A percentile compares a stretch with the other conserved stretches of the same genome.
Evolutionary conservation across 1,140 invertebrate genomes (phyloP).

Genomic region (Reticulitermes speratus): DNA sequence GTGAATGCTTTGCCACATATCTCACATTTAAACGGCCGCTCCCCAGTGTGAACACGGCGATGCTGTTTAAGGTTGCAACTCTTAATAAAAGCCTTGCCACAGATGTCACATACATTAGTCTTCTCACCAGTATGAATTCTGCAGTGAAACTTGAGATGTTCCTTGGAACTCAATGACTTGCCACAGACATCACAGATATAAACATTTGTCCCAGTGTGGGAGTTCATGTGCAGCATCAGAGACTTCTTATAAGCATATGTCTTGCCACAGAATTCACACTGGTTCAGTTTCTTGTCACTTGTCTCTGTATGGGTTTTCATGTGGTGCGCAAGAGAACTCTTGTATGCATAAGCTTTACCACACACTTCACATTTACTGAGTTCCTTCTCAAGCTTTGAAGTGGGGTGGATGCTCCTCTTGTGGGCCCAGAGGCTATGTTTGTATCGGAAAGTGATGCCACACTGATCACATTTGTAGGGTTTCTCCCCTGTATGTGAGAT

Average conservation of each 20-base stretch:
- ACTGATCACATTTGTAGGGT: constrained; percentile 54
- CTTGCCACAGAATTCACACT: constrained; percentile 27
- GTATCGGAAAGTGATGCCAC: constrained; percentile 54
- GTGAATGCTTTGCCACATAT: constrained; percentile 39
- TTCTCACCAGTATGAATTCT: constrained; percentile 60
- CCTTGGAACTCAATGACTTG: constrained; percentile 48
- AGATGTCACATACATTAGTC: constrained; percentile 49
- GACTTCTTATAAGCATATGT: constrained; percentile 26
- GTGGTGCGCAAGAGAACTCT: constrained; percentile 10
- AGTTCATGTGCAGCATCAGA: constrained; percentile 19
- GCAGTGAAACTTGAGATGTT: constrained; percentile 55
- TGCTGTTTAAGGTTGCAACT: constrained; percentile 64
- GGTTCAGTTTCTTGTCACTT: constrained; percentile 43
- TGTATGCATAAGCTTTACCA: constrained; percentile 21
- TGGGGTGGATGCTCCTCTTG: constrained; percentile 36
- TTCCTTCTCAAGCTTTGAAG: constrained; percentile 5
- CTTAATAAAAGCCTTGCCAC: constrained; percentile 60
- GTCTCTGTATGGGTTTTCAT: constrained; percentile 1
- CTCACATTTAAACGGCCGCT: constrained; percentile 55
- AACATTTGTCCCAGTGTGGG: constrained; percentile 45
- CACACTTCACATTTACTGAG: constrained; percentile 24
- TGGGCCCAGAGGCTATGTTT: constrained; percentile 38
- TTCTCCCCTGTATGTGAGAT: constrained; percentile 57
- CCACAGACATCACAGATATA: constrained; percentile 50
- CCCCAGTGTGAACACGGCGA: constrained; percentile 64